Evolutionary conservation across 2,797 vertebrate genomes (phyloP), one percentile per base, ranked within the genome.

Genomic region (Melanotaenia parkinsoni): DNA sequence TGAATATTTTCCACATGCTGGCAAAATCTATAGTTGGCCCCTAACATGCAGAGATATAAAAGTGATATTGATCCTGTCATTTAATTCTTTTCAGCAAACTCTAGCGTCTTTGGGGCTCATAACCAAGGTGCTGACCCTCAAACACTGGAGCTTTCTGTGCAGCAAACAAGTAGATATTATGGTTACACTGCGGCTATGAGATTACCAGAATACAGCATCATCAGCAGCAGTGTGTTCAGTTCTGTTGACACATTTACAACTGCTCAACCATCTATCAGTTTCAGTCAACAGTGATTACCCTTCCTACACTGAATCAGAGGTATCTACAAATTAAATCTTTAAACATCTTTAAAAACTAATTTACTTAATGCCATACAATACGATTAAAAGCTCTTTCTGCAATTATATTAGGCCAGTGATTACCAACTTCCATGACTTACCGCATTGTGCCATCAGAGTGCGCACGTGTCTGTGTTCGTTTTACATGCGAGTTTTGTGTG

Each of bases 401-500:
- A 97, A 95, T 97, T 97, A 97, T 95, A 94, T 95, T 93, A 94
- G 93, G 93, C 93, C 92, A 95, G 85, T 96, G 96, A 96, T 97
- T 95, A 96, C 96, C 95, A 94, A 82, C 83, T 94, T 95, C 93
- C 92, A 94, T 97, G 95, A 98, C 96, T 96, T 96, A 96, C 95
- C 95, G 94, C 91, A 93, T 88, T 72, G 76, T 72, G 83, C 71
- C 72, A 70, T 70, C 95, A 51, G 70, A 40, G 63, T 64, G 73
- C 76, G 69, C n/a, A 22, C 76, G 81, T 80, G 75, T 94, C 67
- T 63, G 63, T 75, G 75, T 75, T 70, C 67, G 65, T 72, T 26
- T 1, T 64, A 60, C 47, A 74, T 82, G 67, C 35, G 67, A 40
- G 65, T 62, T 74, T 59, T 43, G 28, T 12, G 12, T 32, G 14